Conservation (phyloP, 2,888 invertebrate genomes). For the Parapristionchus giblindavisi region DNA sequence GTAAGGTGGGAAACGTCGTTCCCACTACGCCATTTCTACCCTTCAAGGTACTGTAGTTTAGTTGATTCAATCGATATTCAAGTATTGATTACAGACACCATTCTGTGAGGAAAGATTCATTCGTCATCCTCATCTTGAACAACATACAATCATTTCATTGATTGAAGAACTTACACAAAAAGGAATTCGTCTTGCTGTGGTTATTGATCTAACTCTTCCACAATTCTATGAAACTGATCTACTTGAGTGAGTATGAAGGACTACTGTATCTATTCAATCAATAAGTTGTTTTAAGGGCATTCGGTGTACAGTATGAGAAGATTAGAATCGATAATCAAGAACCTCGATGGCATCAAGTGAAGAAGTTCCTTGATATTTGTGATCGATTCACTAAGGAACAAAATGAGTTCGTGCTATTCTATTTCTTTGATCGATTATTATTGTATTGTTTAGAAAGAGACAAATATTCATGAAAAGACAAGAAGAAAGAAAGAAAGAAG, state of each 20-base stretch:
- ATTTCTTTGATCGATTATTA: not conserved
- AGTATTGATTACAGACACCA: constrained; percentile 21
- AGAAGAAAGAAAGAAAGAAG: constrained; percentile 3
- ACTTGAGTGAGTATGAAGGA: constrained; percentile 22
- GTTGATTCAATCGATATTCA: not conserved
- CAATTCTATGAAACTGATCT: constrained; percentile 16
- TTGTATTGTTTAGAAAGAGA: not conserved
- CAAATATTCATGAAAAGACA: not conserved
- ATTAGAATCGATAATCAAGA: constrained; percentile 27
- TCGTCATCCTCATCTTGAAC: constrained; percentile 7
- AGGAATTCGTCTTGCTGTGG: constrained; percentile 8
- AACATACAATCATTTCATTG: constrained; percentile 18
- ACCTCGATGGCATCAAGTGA: constrained; percentile 27
- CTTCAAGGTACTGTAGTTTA: constrained; percentile 32
- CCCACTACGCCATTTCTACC: constrained; percentile 33
- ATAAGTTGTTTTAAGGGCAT: not conserved
- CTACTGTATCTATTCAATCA: not conserved
- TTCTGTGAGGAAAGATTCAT: constrained; percentile 22
- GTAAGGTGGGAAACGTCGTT: constrained; percentile 20
- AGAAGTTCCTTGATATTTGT: constrained; percentile 30
- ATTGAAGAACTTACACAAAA: constrained; percentile 10
- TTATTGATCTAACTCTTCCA: constrained; percentile 35
- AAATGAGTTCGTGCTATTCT: not conserved
- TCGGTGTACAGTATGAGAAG: constrained; percentile 30
- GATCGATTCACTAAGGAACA: constrained; percentile 25